These are phyloP conservation scores for Aethes cnicana DNA, from an alignment of 2,888 invertebrate species.

Conservation along the genomic window DNA sequence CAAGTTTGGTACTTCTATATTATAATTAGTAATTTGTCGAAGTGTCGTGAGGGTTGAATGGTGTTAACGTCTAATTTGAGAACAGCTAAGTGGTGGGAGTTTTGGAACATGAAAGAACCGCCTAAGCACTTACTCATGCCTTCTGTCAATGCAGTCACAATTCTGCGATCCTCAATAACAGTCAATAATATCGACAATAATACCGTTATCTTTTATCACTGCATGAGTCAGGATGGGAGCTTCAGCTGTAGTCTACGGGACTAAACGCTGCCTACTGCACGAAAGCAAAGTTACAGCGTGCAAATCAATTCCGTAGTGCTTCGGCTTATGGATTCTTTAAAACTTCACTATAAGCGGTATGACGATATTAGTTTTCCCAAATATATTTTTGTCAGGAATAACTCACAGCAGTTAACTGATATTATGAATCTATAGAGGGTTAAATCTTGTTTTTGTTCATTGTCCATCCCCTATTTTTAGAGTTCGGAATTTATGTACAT, in stretches of 20 bases:
- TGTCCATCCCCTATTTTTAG: constrained; percentile 19
- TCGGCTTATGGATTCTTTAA: constrained; percentile 39
- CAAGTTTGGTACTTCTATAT: constrained; percentile 80
- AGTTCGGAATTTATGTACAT: constrained; percentile 46
- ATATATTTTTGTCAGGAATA: background rate
- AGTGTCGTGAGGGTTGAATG: constrained; percentile 55
- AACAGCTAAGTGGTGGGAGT: constrained; percentile 70
- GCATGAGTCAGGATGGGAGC: constrained; percentile 37
- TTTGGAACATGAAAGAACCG: constrained; percentile 53
- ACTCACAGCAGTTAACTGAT: background rate
- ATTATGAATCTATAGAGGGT: background rate
- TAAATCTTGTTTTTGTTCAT: background rate
- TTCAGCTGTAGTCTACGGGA: constrained; percentile 55
- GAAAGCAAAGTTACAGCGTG: constrained; percentile 68
- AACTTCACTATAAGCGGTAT: constrained; percentile 9
- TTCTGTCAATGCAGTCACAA: constrained; percentile 35
- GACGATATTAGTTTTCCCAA: background rate
- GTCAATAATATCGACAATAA: constrained; percentile 13
- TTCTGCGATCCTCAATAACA: constrained; percentile 20
- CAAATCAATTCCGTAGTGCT: constrained; percentile 79
- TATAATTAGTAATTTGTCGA: constrained; percentile 58
- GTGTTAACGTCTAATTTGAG: constrained; percentile 65
- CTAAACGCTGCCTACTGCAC: constrained; percentile 64
- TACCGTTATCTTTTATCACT: constrained; percentile 17
- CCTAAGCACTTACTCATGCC: constrained; percentile 56